Conservation (phyloP, 2,888 invertebrate genomes). For the Osmoderma eremita region DNA sequence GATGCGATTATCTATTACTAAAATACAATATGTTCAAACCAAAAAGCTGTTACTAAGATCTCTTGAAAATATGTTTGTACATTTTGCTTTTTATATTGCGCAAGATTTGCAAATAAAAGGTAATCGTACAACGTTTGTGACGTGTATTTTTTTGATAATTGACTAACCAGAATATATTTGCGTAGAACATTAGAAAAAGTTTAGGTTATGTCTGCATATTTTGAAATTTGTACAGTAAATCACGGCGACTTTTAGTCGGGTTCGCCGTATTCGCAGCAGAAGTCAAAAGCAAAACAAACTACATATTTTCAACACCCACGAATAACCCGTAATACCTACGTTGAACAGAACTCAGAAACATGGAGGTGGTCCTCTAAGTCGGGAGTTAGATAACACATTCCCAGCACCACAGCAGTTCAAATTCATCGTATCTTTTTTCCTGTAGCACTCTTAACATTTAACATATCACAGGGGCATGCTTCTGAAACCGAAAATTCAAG, state of each 20-base stretch:
- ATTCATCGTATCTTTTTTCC: conserved; percentile 51
- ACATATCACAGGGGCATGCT: conserved; percentile 31
- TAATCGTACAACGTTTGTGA: conserved; percentile 10
- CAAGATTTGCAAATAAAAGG: conserved; percentile 3
- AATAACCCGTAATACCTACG: conserved; percentile 56
- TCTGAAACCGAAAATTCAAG: conserved; percentile 23
- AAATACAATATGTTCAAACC: too few relatives aligned
- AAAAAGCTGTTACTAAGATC: too few relatives aligned
- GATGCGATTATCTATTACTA: too few relatives aligned
- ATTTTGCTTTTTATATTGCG: conserved; percentile 15
- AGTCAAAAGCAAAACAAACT: conserved; percentile 44
- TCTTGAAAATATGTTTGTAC: too few relatives aligned
- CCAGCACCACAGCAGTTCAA: conserved; percentile 47
- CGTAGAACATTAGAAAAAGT: not conserved
- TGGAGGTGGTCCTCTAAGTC: conserved; percentile 59
- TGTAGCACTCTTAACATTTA: conserved; percentile 31
- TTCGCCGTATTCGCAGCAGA: conserved; percentile 38
- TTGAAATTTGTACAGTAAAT: conserved; percentile 2
- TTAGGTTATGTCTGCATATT: not conserved
- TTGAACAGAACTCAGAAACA: conserved; percentile 59
- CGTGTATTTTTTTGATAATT: conserved; percentile 6
- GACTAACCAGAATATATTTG: not conserved
- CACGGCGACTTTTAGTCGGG: conserved; percentile 16
- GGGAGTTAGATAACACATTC: conserved; percentile 57
- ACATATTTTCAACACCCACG: conserved; percentile 54